Evolutionary conservation across 2,797 vertebrate genomes (phyloP).

Genomic region (Novumbra hubbsi): DNA sequence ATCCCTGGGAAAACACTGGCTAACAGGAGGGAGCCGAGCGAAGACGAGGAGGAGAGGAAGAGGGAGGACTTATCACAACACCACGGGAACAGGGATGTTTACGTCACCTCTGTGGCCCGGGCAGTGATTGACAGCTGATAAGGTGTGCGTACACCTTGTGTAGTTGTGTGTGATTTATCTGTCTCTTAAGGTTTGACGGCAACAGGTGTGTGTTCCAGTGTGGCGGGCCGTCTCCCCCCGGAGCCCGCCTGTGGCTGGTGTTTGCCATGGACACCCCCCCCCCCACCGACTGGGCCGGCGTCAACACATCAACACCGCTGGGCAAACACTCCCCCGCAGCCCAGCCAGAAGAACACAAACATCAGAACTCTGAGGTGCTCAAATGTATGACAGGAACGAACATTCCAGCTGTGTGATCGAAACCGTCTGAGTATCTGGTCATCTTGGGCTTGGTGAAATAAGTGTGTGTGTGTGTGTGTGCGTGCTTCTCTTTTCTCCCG

Average conservation of each 20-base stretch:
- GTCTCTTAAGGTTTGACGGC: too few relatives aligned
- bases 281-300: not conserved
- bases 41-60: not conserved
- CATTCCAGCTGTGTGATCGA: not conserved
- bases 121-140: conserved; percentile 5
- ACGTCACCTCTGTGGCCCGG: not conserved
- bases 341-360: not conserved
- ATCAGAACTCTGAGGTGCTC: not conserved
- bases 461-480: not conserved
- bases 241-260: not conserved
- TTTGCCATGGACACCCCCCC: not conserved
- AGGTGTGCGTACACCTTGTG: not conserved
- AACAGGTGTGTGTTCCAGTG: too few relatives aligned
- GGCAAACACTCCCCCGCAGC: not conserved
- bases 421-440: not conserved
- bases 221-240: not conserved
- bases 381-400: not conserved
- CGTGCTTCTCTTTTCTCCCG: not conserved
- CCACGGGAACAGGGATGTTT: not conserved
- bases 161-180: too few relatives aligned
- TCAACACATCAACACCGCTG: not conserved
- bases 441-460: not conserved
- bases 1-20: not conserved
- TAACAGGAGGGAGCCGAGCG: not conserved
- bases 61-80: not conserved